Evolutionary conservation across 2,113 vertebrate genomes (phyloP), one percentile per base, ranked within the genome.

Genomic region (Axis porcinus): DNA sequence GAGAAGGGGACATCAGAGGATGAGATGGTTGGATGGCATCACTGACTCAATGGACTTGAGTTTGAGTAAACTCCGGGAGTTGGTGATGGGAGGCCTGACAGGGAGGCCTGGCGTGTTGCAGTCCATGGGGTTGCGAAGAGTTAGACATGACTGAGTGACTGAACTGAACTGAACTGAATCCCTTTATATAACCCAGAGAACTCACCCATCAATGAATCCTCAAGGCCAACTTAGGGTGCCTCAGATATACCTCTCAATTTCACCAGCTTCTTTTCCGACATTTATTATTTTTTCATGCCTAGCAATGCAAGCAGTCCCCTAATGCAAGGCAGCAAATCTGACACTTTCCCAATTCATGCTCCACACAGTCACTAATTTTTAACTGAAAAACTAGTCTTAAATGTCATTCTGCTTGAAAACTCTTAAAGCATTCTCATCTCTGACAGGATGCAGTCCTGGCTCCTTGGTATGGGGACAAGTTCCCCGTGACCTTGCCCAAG

Each of bases 51-150:
- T 40, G 2, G 19, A 70, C 19, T 6, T 23, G 67, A 2, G 67
- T 70, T 0, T 70, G 67, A 12, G 19, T 23, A 0, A 12, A 40
- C 19, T 40, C 10, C 1, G 0, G n/a, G n/a, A 70, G 67, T 12
- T 70, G n/a, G 10, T 70, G n/a, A 40, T 23, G 67, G 67, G 47
- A 50, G 47, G 47, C 47, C 47, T 50, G 47, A 40, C 67, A 40
- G n/a, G 67, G 67, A 70, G 67, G 19, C 67, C 67, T 70, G 67
- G n/a, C 2, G 10, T 70, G 67, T 19, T 40, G 67, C n/a, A 23
- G 67, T 70, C n/a, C 19, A 70, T 40, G 67, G 67, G 19, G n/a
- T 74, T 1, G 0, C n/a, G 40, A 23, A 70, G n/a, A 74, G 67
- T 11, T 3, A 12, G 36, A 12, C 19, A 23, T 0, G 10, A 74